Evolutionary conservation across 2,113 vertebrate species (phyloP), one percentile per base, ranked within the genome.

Genomic region (Bos javanicus): DNA sequence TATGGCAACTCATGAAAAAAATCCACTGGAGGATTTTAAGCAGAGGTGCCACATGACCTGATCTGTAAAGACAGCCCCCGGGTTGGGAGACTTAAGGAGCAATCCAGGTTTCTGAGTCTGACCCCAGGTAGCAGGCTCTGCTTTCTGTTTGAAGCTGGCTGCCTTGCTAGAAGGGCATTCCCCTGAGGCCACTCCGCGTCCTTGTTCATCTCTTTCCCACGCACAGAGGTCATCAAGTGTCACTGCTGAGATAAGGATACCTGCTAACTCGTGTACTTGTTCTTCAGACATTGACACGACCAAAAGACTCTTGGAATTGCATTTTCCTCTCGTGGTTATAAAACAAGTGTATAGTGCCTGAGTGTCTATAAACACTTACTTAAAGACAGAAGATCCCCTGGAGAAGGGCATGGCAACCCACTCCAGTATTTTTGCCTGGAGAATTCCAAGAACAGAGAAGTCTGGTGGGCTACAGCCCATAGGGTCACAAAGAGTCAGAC

Each of bases 121-220:
- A 64, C 46, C 14, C 39, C 16, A 7, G 12, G 46, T 14, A 28
- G 36, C n/a, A 57, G 50, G 5, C 36, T 89, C n/a, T 71, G 9
- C 36, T 87, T 91, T 95, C 60, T 93, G 9, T 64, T 14, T 17
- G 25, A 2, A 15, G 1, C 54, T 57, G 80, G 14, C 36, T 60
- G 59, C 30, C 7, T 11, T 23, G 50, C 6, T 67, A 19, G 52
- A 57, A 71, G 19, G 25, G 2, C 26, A 4, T 39, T 84, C 6
- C 46, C 25, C 1, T 16, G 43, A 48, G 30, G 3, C 1, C 4
- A 52, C 7, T 4, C 2, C 0, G 0, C 15, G 7, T 30, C 62
- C 28, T 87, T 6, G 15, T 17, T 11, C 43, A 39, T 11, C 13
- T 1, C 17, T 57, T 82, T 57, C 39, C 33, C 2, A 17, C 1